A percentile compares a stretch with the other conserved stretches of the same genome.
These are phyloP conservation scores for Eupithecia inturbata DNA, from an alignment of 2,888 invertebrate genomes.

Conservation along the genomic window DNA sequence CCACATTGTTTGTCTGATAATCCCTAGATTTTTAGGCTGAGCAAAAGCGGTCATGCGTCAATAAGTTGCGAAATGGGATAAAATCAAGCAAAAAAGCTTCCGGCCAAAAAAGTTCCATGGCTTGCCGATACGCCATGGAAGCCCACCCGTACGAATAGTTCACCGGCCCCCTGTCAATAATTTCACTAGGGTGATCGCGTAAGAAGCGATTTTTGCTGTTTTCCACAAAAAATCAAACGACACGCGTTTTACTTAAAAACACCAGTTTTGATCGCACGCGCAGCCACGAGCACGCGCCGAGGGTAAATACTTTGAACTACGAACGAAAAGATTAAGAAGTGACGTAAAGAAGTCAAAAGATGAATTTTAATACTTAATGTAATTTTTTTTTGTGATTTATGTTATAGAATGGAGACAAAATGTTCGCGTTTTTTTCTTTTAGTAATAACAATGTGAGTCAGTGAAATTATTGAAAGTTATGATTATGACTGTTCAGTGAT, in stretches of 20 bases:
- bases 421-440: background rate
- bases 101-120: no score
- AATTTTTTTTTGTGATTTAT: background rate
- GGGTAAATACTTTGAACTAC: constrained; percentile 35
- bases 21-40: no score
- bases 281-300: constrained; percentile 70
- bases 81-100: background rate
- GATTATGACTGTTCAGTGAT: background rate
- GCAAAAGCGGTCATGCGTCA: background rate
- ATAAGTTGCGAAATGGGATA: background rate
- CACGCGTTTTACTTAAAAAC: constrained; percentile 81
- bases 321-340: constrained; percentile 17
- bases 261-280: constrained; percentile 77
- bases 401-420: background rate
- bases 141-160: constrained; percentile 55
- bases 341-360: constrained; percentile 24
- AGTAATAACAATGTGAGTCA: background rate
- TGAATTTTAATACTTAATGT: background rate
- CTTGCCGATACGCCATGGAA: no score
- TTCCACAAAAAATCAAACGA: constrained; percentile 76
- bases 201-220: constrained; percentile 77
- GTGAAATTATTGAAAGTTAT: background rate
- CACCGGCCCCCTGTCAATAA: constrained; percentile 79
- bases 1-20: no score
- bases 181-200: constrained; percentile 67